Evolutionary conservation across 2,888 invertebrate genomes (phyloP).

Genomic region (Antheraea assamensis): DNA sequence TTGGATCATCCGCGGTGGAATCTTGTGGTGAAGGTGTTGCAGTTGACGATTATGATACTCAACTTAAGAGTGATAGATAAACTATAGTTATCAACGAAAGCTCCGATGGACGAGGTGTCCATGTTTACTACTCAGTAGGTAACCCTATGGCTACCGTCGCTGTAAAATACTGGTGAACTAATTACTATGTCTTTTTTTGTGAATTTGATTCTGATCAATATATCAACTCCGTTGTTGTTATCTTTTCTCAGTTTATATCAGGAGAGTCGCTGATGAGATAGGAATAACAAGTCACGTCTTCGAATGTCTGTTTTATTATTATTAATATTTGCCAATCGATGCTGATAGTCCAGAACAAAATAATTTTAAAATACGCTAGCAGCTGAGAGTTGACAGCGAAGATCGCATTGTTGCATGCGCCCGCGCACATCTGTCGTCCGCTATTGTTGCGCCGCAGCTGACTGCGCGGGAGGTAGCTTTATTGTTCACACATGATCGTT

Average conservation of each 20-base stretch:
- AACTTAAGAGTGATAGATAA: neutral
- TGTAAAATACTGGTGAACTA: neutral
- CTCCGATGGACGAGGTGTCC: neutral
- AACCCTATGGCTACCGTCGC: neutral
- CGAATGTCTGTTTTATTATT: neutral
- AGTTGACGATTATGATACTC: neutral
- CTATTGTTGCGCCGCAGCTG: constrained; percentile 41
- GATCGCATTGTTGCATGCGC: constrained; percentile 9
- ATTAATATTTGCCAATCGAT: neutral
- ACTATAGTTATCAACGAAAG: neutral
- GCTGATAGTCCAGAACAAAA: neutral
- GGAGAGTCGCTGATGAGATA: too few relatives aligned
- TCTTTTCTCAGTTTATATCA: too few relatives aligned
- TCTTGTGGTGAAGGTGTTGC: too few relatives aligned
- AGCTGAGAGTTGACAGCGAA: constrained; percentile 12
- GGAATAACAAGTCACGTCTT: too few relatives aligned
- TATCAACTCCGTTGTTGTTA: too few relatives aligned
- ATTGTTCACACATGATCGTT: constrained; percentile 26
- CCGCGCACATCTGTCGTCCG: constrained; percentile 9
- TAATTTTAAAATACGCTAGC: constrained; percentile 1
- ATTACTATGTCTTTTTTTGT: neutral
- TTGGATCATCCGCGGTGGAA: too few relatives aligned
- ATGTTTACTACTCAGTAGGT: neutral
- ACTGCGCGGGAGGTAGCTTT: constrained; percentile 37
- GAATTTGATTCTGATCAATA: too few relatives aligned